These are phyloP conservation scores for Furcula furcula DNA, from an alignment of 2,888 invertebrate species.

Conservation along the genomic window DNA sequence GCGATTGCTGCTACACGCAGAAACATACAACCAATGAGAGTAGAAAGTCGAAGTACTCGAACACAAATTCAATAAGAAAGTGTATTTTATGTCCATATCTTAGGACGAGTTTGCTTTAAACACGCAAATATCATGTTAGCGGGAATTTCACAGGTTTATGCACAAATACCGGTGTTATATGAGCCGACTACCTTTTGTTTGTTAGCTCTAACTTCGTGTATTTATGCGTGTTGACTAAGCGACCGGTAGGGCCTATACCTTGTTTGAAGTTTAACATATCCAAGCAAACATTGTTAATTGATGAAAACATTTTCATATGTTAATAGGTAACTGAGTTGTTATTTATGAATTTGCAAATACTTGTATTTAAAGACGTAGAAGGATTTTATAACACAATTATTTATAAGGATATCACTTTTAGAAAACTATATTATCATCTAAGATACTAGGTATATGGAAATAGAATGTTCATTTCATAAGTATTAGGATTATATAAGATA, in stretches of 20 bases:
- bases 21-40: conserved; percentile 20
- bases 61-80: conserved; percentile 13
- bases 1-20: conserved; percentile 21
- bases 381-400: too few relatives aligned
- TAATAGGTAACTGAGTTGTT: conserved; percentile 8
- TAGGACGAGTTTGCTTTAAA: conserved; percentile 9
- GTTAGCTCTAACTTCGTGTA: conserved; percentile 11
- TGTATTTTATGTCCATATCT: conserved; percentile 16
- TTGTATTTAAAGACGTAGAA: too few relatives aligned
- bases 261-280: neutral
- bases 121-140: conserved; percentile 9
- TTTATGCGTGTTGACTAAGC: neutral
- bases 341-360: too few relatives aligned
- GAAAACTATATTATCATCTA: too few relatives aligned
- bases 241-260: neutral
- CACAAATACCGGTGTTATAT: conserved; percentile 13
- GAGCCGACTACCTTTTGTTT: conserved; percentile 11
- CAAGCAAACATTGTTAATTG: conserved; percentile 1
- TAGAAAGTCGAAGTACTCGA: conserved; percentile 17
- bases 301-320: conserved; percentile 10
- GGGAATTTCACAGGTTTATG: conserved; percentile 17
- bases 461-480: too few relatives aligned
- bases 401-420: too few relatives aligned
- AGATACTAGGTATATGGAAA: too few relatives aligned
- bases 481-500: too few relatives aligned